Evolutionary conservation across 2,888 invertebrate genomes (phyloP), one percentile per base, ranked within the genome.

Genomic region (Drosophila mettleri): DNA sequence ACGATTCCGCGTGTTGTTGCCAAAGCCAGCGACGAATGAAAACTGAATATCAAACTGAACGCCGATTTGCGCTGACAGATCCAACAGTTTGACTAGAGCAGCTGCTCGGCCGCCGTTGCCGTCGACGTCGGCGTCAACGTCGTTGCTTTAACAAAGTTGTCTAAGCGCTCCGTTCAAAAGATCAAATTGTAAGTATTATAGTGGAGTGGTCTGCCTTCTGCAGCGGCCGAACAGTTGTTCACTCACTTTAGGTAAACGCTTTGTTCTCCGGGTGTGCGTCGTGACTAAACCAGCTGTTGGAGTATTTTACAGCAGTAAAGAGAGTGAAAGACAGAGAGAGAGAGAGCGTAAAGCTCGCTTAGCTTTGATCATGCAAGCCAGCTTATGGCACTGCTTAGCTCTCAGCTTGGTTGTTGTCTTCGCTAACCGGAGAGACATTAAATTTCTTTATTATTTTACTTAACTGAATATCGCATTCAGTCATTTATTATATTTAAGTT

Each of bases 1-100:
- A 9, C 55, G 57, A 48, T 81, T 77, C 69, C 86, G 88, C 85
- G 87, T 76, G 70, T 67, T 82, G 88, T 72, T 71, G 66, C 67
- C 77, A 61, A 61, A 69, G 77, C 72, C 66, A 82, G 65, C 88
- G 68, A 73, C 85, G 77, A 77, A 70, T 69, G 43, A 64, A 51
- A 69, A 82, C 81, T 81, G 76, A 81, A 54, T 59, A 59, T 59
- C 54, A 73, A 62, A 62, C 62, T 64, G 54, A 74, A 55, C 46
- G 45, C 63, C 69, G 68, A 61, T 60, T 29, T 29, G 61, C 54
- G 77, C 83, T 70, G 83, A 82, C 77, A 83, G 88, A 85, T 87
- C 82, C 77, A 63, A 64, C 67, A 52, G 46, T 49, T n/a, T 38
- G 57, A 66, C 69, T 72, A 74, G 69, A 69, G 71, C 61, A 64